Conservation (phyloP, 2,113 vertebrate species). For the Paramisgurnus dabryanus region DNA sequence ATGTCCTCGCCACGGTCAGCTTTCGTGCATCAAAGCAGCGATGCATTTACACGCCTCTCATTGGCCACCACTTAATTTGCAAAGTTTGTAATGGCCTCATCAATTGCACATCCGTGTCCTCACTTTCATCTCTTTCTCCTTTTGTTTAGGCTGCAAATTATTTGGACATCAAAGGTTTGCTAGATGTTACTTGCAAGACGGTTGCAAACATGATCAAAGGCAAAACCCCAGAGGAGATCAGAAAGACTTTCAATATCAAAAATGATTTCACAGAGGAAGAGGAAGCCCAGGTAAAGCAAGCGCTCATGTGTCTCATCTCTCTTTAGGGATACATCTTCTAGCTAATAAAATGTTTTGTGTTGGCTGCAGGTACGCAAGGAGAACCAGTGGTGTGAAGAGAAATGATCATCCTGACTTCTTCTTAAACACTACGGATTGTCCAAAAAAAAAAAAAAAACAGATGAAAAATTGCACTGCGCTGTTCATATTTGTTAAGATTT, state of each 20-base stretch:
- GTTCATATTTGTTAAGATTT: conserved; percentile 98
- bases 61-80: neutral
- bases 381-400: conserved; percentile 99
- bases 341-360: neutral
- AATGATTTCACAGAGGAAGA: conserved; percentile 99
- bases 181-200: conserved; percentile 99
- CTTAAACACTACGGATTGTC: conserved; percentile 84
- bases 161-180: conserved; percentile 98
- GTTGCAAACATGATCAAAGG: conserved; percentile 99
- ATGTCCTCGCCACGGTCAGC: neutral
- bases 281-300: conserved; percentile 88
- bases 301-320: neutral
- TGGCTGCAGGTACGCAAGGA: conserved; percentile 94
- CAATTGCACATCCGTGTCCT: neutral
- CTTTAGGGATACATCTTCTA: neutral
- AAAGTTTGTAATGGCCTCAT: neutral
- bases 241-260: conserved; percentile 99
- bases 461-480: conserved; percentile 95
- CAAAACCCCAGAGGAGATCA: conserved; percentile 98
- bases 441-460: conserved; percentile 60
- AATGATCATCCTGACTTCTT: conserved; percentile 77
- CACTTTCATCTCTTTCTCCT: conserved; percentile 29
- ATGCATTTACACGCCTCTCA: neutral
- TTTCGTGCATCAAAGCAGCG: neutral
- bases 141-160: conserved; percentile 92